Evolutionary conservation across 2,113 vertebrate species (phyloP).

Genomic region (Tragelaphus scriptus): DNA sequence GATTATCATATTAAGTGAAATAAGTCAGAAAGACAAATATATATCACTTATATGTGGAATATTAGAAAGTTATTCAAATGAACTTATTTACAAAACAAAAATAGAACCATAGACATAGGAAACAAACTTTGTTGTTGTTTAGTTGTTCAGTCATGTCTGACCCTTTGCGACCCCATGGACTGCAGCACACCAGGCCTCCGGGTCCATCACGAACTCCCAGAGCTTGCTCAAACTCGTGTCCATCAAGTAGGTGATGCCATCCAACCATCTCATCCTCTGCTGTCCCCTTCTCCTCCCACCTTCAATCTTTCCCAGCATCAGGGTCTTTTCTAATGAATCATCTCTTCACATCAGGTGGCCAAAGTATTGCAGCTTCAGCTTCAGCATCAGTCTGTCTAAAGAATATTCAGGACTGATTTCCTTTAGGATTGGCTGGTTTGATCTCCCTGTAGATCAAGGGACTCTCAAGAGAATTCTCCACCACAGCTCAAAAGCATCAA

Average conservation of each 20-base stretch:
- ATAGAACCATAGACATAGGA: not conserved
- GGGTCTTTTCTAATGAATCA: not conserved
- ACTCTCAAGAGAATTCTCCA: not conserved
- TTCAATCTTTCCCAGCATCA: not conserved
- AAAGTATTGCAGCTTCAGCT: not conserved
- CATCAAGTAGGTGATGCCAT: not conserved
- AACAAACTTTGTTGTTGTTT: not conserved
- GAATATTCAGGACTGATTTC: not conserved
- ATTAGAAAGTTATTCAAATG: not conserved
- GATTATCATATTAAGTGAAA: not conserved
- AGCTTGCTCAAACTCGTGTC: not conserved
- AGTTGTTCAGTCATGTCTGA: not conserved
- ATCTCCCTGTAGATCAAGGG: not conserved
- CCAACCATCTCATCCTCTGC: not conserved
- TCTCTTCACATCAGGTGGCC: not conserved
- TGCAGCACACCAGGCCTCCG: not conserved
- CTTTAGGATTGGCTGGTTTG: not conserved
- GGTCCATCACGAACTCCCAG: not conserved
- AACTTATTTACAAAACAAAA: not conserved
- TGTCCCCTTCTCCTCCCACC: accelerated
- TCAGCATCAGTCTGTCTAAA: not conserved
- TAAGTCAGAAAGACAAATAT: not conserved
- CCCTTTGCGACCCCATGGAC: not conserved
- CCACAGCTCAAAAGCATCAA: not conserved
- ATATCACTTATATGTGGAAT: not conserved